phyloP scores from a whole-genome alignment of 2,113 vertebrate genomes.

The Rhea pennata region DNA sequence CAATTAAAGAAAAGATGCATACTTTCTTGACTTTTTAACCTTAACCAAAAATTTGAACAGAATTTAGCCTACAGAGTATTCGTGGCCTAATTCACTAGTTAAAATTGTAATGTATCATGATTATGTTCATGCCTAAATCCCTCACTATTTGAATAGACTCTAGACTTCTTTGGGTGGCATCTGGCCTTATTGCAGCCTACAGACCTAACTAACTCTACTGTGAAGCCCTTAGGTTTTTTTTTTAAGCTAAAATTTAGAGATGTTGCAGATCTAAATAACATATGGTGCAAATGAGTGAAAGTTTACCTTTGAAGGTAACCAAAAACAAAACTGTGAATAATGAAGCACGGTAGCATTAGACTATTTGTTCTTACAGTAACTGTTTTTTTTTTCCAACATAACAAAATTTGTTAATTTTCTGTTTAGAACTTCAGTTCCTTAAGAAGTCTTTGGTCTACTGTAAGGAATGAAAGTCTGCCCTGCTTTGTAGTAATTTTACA shows the following conservation, averaged over 20 bases:
- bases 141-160: not conserved
- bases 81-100: not conserved
- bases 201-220: not conserved
- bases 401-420: too few relatives aligned
- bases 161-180: not conserved
- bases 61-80: not conserved
- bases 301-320: not conserved
- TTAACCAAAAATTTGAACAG: not conserved
- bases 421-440: not conserved
- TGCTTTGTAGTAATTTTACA: not conserved
- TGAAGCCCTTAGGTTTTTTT: not conserved
- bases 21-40: not conserved
- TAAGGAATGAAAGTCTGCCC: not conserved
- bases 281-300: not conserved
- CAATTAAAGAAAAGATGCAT: not conserved
- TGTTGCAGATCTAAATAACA: not conserved
- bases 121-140: not conserved
- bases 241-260: not conserved
- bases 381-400: not conserved
- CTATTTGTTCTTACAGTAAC: not conserved
- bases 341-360: not conserved
- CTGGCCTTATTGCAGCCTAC: not conserved
- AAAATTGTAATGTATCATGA: not conserved
- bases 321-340: not conserved
- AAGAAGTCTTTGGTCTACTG: not conserved